Evolutionary conservation across 2,797 vertebrate genomes (phyloP).

Genomic region (Tachyglossus aculeatus): DNA sequence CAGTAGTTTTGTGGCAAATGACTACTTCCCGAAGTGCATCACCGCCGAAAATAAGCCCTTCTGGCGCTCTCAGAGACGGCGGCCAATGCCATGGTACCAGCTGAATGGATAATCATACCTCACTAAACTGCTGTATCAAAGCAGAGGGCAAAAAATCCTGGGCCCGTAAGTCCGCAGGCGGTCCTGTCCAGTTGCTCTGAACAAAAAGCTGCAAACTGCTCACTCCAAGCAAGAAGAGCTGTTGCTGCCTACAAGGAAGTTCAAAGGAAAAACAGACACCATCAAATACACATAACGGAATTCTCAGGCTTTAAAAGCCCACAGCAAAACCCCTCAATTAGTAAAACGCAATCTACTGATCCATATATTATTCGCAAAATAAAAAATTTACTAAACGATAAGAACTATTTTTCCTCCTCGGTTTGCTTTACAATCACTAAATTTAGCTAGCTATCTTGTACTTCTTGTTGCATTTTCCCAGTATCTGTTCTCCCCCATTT

Average conservation of each 20-base stretch:
- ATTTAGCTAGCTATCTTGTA: no score
- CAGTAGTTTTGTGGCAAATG: no score
- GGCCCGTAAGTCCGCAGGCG: constrained; percentile 75
- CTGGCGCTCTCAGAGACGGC: no score
- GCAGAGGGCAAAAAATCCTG: constrained; percentile 80
- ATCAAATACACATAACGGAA: neutral
- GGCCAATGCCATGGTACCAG: no score
- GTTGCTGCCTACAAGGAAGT: constrained; percentile 77
- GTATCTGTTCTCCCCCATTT: no score
- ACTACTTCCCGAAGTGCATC: no score
- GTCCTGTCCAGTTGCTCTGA: constrained; percentile 97
- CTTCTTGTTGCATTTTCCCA: no score
- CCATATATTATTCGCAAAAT: neutral
- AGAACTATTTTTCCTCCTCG: no score
- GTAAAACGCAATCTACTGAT: no score
- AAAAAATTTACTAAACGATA: neutral
- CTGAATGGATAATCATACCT: constrained; percentile 81
- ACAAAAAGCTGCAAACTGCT: constrained; percentile 89
- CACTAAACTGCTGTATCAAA: constrained; percentile 72
- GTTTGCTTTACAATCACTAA: no score
- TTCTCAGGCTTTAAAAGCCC: neutral
- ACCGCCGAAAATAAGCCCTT: no score
- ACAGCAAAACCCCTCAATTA: no score
- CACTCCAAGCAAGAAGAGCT: constrained; percentile 84
- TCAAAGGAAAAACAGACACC: constrained; percentile 3